A percentile compares a stretch with the other conserved stretches of the same genome.
These are phyloP conservation scores for Nebria ingens DNA, from an alignment of 1,140 invertebrate species.

Conservation along the genomic window DNA sequence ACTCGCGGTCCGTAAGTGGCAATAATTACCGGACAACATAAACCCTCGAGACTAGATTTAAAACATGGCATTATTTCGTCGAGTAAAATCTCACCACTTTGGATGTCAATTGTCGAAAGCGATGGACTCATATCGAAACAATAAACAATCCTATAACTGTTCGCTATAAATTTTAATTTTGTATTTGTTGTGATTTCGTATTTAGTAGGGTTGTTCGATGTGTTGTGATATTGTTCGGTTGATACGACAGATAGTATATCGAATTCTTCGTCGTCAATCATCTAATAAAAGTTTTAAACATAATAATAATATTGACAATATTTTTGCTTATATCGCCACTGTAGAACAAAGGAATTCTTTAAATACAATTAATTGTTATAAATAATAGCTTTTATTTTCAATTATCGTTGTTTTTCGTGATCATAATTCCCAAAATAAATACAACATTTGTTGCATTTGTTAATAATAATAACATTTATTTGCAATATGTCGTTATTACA, in stretches of 20 bases:
- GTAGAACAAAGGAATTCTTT: too few relatives aligned
- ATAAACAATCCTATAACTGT: constrained; percentile 60
- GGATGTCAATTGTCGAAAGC: constrained; percentile 59
- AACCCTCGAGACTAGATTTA: constrained; percentile 49
- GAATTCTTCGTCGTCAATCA: constrained; percentile 40
- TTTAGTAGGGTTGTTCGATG: constrained; percentile 41
- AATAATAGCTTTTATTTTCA: constrained; percentile 7
- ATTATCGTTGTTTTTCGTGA: too few relatives aligned
- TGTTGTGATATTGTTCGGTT: constrained; percentile 41
- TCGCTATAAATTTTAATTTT: constrained; percentile 42
- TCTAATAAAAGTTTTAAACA: too few relatives aligned
- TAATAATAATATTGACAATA: too few relatives aligned
- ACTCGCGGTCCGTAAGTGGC: neutral
- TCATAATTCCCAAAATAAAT: too few relatives aligned
- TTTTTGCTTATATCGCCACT: too few relatives aligned
- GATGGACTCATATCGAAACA: constrained; percentile 76
- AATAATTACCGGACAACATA: constrained; percentile 50
- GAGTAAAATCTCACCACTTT: constrained; percentile 54
- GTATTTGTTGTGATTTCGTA: constrained; percentile 43
- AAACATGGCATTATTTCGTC: constrained; percentile 56
- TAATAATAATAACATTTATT: too few relatives aligned
- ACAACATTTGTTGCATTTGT: too few relatives aligned
- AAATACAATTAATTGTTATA: constrained; percentile 22
- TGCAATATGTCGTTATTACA: too few relatives aligned
- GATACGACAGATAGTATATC: constrained; percentile 56